Percentiles rank a stretch among this genome's conserved stretches.
Evolutionary conservation across 2,888 invertebrate genomes (phyloP).

Genomic region (Aquatica leii): DNA sequence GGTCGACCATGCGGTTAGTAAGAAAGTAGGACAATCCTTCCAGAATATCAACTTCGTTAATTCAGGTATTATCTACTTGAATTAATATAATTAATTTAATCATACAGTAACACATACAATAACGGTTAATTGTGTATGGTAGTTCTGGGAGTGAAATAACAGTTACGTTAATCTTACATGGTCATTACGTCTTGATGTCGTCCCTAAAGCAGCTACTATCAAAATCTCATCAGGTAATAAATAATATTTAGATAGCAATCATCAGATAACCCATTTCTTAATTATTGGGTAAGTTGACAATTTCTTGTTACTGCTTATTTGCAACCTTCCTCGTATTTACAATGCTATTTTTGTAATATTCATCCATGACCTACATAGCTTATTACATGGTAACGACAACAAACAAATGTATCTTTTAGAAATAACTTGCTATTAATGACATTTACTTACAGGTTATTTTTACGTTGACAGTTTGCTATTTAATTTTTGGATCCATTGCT

Average conservation of each 20-base stretch:
- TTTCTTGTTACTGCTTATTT: neutral
- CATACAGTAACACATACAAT: constrained; percentile 16
- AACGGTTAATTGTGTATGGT: constrained; percentile 17
- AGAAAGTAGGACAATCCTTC: constrained; percentile 33
- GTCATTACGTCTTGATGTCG: constrained; percentile 11
- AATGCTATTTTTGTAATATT: constrained; percentile 1
- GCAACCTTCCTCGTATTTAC: neutral
- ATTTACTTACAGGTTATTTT: neutral
- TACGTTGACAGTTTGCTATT: neutral
- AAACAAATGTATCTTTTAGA: neutral
- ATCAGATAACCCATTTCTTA: neutral
- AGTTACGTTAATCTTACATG: constrained; percentile 11
- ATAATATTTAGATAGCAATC: neutral
- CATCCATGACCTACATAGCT: constrained; percentile 7
- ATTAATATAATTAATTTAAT: constrained; percentile 29
- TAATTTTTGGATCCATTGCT: constrained; percentile 4
- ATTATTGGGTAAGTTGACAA: neutral
- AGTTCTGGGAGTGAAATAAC: constrained; percentile 15
- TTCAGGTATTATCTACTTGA: constrained; percentile 25
- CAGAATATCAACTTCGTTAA: constrained; percentile 24
- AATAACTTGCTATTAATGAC: neutral
- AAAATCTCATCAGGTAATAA: constrained; percentile 19
- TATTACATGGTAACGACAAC: neutral
- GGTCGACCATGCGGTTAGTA: constrained; percentile 24
- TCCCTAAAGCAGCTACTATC: constrained; percentile 3